Base-by-base conservation (phyloP, 2,113 vertebrate species). In the Catharus fuscescens region DNA sequence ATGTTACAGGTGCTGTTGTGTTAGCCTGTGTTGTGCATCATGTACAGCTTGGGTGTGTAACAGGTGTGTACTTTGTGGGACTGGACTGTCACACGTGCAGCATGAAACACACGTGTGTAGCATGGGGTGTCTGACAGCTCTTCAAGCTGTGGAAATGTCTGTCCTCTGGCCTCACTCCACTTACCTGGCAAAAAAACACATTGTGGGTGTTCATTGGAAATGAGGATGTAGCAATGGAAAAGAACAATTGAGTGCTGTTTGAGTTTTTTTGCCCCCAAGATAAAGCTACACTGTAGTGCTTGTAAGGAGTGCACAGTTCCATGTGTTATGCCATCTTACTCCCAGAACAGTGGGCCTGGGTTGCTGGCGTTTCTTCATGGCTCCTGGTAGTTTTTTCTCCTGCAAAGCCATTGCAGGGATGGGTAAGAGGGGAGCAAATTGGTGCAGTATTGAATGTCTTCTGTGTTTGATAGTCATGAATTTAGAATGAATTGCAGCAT, bases 1-100 rank as follows among this genome's bases (percentile, higher is more conserved):
- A 1, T 69, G 48, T 23, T n/a, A 0, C 1, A 1, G 24, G 36
- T 45, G 53, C 45, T 73, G 36, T 45, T 36, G 0, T 11, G 4
- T 15, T 8, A 16, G 60, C 20, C 6, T 36, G 2, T 40, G 34
- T 21, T 42, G 4, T 18, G 18, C 12, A 31, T 23, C 2, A 6
- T 16, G 36, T 6, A 3, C 21, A 16, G 0, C n/a, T 21, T 12
- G 14, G 21, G 8, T 29, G 38, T 53, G 70, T 34, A 11, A 48
- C 18, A 47, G 34, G 29, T 36, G 32, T 64, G 59, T 21, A 3
- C 42, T 10, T 1, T 2, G 24, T 32, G 59, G 31, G 50, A 56
- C 71, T 18, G 1, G 25, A 25, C 44, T 31, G 52, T 34, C 14
- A 57, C 71, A 31, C 2, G 7, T 59, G 28, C 4, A 5, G 23